Evolutionary conservation across 2,113 vertebrate genomes (phyloP).

Genomic region (rabbit (Oryctolagus cuniculus)): DNA sequence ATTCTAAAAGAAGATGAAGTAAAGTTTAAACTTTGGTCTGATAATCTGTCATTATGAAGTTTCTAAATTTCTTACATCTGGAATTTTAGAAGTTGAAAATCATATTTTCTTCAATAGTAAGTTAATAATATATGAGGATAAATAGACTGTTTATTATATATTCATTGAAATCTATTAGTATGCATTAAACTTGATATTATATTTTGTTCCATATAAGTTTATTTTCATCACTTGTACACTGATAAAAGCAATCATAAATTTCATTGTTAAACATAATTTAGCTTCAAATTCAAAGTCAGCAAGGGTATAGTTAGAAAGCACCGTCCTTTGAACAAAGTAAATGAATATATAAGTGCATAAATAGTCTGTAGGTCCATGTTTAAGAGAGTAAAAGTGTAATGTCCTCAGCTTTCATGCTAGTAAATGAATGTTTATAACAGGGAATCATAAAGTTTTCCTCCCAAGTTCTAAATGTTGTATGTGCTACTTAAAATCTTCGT

Average conservation of each 20-base stretch:
- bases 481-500: neutral
- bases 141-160: conserved; percentile 28
- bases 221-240: neutral
- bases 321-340: neutral
- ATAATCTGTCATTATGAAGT: neutral
- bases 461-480: neutral
- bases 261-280: neutral
- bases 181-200: neutral
- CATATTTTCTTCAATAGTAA: neutral
- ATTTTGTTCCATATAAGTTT: neutral
- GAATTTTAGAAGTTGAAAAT: neutral
- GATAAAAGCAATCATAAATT: conserved; percentile 17
- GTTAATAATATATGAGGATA: neutral
- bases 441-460: neutral
- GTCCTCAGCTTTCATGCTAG: neutral
- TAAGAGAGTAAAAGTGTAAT: neutral
- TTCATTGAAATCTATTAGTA: neutral
- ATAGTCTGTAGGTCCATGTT: neutral
- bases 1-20: neutral
- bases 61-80: neutral
- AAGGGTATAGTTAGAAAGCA: neutral
- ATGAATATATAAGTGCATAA: neutral
- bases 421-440: neutral
- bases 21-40: neutral
- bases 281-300: neutral